Evolutionary conservation across 2,797 vertebrate genomes (phyloP).

Genomic region (Rhadinocentrus ornatus): DNA sequence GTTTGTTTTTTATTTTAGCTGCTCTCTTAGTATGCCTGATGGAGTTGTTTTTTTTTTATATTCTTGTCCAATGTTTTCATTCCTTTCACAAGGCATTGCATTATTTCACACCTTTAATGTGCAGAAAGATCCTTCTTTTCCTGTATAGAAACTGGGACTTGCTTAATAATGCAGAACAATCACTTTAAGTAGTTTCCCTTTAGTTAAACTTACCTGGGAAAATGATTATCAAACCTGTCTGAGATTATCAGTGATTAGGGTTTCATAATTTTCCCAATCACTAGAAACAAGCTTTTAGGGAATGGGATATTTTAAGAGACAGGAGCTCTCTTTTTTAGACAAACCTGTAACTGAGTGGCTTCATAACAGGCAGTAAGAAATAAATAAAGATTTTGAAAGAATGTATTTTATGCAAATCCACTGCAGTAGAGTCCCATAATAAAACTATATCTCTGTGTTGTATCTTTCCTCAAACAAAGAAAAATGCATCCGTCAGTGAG

Average conservation of each 20-base stretch:
- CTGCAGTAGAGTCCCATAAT: not conserved
- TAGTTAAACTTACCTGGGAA: not conserved
- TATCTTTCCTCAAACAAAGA: slow-evolving; percentile 9
- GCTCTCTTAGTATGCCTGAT: no score
- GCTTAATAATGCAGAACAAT: not conserved
- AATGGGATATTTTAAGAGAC: no score
- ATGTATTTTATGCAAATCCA: not conserved
- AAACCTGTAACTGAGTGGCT: not conserved
- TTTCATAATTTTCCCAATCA: not conserved
- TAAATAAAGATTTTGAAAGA: not conserved
- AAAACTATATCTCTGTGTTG: not conserved
- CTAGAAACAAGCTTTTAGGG: not conserved
- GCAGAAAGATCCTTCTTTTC: no score
- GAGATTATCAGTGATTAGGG: no score
- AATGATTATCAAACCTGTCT: not conserved
- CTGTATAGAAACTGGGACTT: not conserved
- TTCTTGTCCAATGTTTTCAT: no score
- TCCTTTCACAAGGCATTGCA: no score
- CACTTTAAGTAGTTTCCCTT: not conserved
- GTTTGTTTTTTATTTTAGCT: no score
- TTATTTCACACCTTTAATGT: no score
- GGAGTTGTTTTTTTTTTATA: no score
- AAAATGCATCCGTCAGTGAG: slow-evolving; percentile 6
- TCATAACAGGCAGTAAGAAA: not conserved
- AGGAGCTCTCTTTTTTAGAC: not conserved